Conservation (phyloP, 2,888 invertebrate species). For the Epicampocera succincta region DNA sequence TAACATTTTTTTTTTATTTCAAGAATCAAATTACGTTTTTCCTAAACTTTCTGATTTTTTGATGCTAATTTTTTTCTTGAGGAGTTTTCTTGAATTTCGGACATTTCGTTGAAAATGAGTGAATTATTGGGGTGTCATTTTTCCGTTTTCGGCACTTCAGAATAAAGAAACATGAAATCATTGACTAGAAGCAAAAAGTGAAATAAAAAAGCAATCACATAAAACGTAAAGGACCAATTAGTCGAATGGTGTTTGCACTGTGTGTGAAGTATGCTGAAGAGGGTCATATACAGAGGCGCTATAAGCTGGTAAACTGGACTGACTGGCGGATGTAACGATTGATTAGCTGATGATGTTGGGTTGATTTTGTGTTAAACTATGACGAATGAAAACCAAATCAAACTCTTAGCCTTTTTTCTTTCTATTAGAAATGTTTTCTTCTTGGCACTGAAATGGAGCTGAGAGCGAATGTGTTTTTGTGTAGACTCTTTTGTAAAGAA, state of each 20-base stretch:
- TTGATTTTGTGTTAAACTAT: slow-evolving; percentile 70
- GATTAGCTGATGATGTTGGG: slow-evolving; percentile 43
- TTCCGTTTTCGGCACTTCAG: neutral
- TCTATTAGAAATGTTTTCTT: slow-evolving; percentile 14
- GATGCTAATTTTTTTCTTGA: too few species aligned
- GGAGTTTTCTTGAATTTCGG: too few species aligned
- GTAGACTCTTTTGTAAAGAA: slow-evolving; percentile 1
- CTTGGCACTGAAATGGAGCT: slow-evolving; percentile 53
- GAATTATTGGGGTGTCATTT: neutral
- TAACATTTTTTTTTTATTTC: too few species aligned
- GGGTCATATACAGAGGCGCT: neutral
- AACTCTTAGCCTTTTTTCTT: slow-evolving; percentile 70
- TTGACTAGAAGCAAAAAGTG: neutral
- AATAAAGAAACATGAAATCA: neutral
- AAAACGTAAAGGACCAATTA: neutral
- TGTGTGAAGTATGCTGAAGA: slow-evolving; percentile 7
- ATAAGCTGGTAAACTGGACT: neutral
- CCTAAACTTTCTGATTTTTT: too few species aligned
- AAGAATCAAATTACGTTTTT: too few species aligned
- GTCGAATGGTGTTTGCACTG: neutral
- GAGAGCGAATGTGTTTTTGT: slow-evolving; percentile 52
- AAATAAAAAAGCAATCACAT: neutral
- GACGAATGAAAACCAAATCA: slow-evolving; percentile 82
- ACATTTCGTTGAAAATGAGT: too few species aligned
- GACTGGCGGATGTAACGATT: neutral